These are phyloP conservation scores for Gallinago jamesoni DNA, from an alignment of 2,113 vertebrate genomes.

Conservation along the genomic window DNA sequence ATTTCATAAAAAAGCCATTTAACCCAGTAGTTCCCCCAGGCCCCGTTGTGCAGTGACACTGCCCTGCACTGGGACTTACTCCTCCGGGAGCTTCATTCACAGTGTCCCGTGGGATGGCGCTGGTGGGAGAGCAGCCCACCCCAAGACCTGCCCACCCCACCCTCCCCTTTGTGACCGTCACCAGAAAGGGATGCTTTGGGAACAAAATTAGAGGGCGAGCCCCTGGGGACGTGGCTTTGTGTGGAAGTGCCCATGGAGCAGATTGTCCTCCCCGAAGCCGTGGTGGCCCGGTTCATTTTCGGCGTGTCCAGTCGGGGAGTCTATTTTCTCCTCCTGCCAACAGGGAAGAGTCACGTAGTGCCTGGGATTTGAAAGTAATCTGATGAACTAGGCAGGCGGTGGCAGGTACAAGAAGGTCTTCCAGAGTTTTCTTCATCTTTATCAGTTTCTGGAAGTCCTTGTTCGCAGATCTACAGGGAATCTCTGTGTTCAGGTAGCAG, in stretches of 20 bases:
- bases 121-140: not conserved
- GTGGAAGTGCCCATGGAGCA: not conserved
- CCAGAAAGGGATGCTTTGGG: not conserved
- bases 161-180: not conserved
- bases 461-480: constrained; percentile 60
- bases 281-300: not conserved
- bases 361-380: constrained; percentile 26
- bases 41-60: not conserved
- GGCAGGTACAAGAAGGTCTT: constrained; percentile 58
- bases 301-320: not conserved
- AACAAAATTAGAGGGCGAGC: not conserved
- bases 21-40: not conserved
- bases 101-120: accelerated
- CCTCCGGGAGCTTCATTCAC: not conserved
- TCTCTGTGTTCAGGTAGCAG: constrained; percentile 44
- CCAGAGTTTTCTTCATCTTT: constrained; percentile 63
- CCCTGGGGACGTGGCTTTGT: not conserved
- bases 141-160: not conserved
- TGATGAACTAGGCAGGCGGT: constrained; percentile 34
- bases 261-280: not conserved
- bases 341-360: not conserved
- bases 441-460: constrained; percentile 50
- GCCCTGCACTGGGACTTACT: not conserved
- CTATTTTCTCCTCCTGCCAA: constrained; percentile 37
- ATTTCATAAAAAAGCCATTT: not conserved